Conservation (phyloP, 2,113 vertebrate genomes). For the Spilogale gracilis region DNA sequence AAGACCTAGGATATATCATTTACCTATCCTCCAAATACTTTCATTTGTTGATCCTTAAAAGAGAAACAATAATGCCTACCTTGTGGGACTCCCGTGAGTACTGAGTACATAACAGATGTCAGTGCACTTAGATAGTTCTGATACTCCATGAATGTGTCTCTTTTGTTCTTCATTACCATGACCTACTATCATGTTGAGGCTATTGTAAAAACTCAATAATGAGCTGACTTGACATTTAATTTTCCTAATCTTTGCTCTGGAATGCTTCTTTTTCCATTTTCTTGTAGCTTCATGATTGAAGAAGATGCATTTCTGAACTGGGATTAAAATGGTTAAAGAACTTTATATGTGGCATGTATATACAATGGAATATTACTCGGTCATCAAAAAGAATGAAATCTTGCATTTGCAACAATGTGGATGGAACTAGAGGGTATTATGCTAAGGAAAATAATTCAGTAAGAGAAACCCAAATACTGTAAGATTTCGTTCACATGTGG, state of each 20-base stretch:
- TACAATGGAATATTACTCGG: neutral
- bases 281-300: neutral
- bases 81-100: neutral
- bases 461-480: neutral
- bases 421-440: neutral
- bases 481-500: neutral
- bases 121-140: neutral
- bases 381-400: neutral
- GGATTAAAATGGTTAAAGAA: neutral
- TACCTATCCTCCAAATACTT: neutral
- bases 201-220: neutral
- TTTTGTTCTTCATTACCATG: neutral
- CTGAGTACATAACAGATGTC: neutral
- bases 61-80: neutral
- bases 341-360: neutral
- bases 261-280: neutral
- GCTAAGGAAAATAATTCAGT: neutral
- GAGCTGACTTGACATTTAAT: neutral
- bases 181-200: neutral
- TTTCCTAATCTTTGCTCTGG: neutral
- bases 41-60: neutral
- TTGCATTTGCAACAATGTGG: neutral
- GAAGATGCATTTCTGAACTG: neutral
- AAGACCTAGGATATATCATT: neutral
- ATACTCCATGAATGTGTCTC: neutral